Percentiles rank a stretch among this genome's conserved stretches.
Evolutionary conservation across 2,797 vertebrate genomes (phyloP).

Genomic region (Poeciliopsis presidionis): DNA sequence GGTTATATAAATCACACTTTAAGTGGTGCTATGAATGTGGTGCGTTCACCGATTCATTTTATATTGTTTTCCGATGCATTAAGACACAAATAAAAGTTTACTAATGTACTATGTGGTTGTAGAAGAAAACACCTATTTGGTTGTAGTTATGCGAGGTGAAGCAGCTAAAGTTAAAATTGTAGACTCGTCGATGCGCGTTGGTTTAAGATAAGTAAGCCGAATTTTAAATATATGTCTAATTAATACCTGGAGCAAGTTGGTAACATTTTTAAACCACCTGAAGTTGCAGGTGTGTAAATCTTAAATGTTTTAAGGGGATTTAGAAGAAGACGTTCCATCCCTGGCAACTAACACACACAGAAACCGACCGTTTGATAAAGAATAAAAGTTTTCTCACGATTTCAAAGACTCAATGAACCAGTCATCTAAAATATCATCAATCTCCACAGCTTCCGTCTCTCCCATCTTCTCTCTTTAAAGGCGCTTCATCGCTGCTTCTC

Average conservation of each 20-base stretch:
- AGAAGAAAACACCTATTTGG: not conserved
- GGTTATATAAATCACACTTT: too few species aligned
- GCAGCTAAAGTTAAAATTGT: not conserved
- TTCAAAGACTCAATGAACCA: slow-evolving; percentile 82
- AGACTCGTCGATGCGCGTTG: accelerated
- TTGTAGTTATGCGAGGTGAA: not conserved
- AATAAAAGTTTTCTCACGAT: slow-evolving; percentile 61
- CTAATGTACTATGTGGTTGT: not conserved
- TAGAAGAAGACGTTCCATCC: not conserved
- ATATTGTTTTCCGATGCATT: not conserved
- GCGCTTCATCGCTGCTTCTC: accelerated
- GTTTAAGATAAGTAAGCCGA: not conserved
- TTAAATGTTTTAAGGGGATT: accelerated
- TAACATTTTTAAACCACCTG: accelerated
- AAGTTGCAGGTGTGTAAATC: accelerated
- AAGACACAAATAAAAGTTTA: not conserved
- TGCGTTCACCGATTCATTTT: not conserved
- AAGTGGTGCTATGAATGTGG: too few species aligned
- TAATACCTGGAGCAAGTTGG: not conserved
- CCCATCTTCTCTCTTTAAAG: not conserved
- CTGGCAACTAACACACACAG: not conserved
- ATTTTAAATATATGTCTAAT: accelerated
- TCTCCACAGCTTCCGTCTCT: slow-evolving; percentile 41
- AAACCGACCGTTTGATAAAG: not conserved
- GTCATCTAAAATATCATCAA: slow-evolving; percentile 74